Evolutionary conservation across 2,888 invertebrate species (phyloP).

Genomic region (Oscheius myriophilus): DNA sequence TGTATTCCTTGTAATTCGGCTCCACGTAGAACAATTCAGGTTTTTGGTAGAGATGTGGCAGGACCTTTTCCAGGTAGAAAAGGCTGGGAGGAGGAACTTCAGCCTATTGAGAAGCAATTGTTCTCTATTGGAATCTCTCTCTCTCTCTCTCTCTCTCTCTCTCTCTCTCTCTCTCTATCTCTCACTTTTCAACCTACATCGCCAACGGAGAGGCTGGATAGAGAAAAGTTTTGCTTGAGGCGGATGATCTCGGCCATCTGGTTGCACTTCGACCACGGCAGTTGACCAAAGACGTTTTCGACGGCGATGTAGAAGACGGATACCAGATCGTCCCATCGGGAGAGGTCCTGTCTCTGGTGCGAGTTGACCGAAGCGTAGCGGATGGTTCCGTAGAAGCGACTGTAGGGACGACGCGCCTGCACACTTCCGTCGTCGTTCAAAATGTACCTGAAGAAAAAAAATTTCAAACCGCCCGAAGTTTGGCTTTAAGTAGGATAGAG

Average conservation of each 20-base stretch:
- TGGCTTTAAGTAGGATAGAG: too few species aligned
- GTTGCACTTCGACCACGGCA: slow-evolving; percentile 47
- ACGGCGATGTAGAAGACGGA: slow-evolving; percentile 58
- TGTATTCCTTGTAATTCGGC: slow-evolving; percentile 2
- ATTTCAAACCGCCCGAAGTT: too few species aligned
- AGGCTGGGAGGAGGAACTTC: background rate
- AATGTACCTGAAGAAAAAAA: background rate
- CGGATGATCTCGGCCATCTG: background rate
- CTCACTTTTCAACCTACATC: too few species aligned
- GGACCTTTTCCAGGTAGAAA: background rate
- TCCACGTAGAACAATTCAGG: slow-evolving; percentile 15
- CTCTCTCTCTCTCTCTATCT: too few species aligned
- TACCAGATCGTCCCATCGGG: slow-evolving; percentile 57
- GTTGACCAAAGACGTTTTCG: slow-evolving; percentile 51
- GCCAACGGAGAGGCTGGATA: background rate
- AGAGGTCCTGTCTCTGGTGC: slow-evolving; percentile 48
- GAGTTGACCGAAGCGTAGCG: slow-evolving; percentile 55
- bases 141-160: too few species aligned
- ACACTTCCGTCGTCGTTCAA: slow-evolving; percentile 3
- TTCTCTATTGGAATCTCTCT: too few species aligned
- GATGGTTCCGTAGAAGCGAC: slow-evolving; percentile 52
- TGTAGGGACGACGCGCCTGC: background rate
- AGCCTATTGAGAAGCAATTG: too few species aligned
- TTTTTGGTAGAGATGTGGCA: slow-evolving; percentile 7
- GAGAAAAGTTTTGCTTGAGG: slow-evolving; percentile 8